These are phyloP conservation scores for Burhinus oedicnemus DNA, from an alignment of 2,113 vertebrate species.

Conservation along the genomic window DNA sequence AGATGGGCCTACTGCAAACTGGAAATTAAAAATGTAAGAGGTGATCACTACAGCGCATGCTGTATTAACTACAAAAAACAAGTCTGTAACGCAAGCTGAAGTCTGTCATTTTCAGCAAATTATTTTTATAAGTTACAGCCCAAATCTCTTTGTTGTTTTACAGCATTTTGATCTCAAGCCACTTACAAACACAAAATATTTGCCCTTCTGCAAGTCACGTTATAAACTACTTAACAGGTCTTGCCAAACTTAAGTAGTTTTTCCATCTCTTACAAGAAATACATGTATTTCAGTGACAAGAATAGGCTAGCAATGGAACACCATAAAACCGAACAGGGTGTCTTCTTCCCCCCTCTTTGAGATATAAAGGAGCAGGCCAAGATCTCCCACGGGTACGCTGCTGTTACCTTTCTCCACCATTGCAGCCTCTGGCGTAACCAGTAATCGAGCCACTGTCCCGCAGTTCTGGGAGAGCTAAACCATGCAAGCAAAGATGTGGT, in stretches of 20 bases:
- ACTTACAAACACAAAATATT: background rate
- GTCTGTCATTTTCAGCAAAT: background rate
- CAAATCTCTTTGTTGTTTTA: background rate
- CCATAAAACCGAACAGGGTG: background rate
- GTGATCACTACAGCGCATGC: background rate
- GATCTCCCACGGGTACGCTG: background rate
- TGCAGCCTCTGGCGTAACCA: slow-evolving; percentile 91
- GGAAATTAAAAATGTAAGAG: slow-evolving; percentile 2
- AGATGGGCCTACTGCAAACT: slow-evolving; percentile 91
- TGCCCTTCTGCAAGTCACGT: rapidly evolving
- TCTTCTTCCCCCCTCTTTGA: background rate
- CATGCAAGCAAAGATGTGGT: slow-evolving; percentile 87
- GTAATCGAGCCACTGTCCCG: slow-evolving; percentile 95
- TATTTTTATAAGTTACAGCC: background rate
- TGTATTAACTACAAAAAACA: background rate
- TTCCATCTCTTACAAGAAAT: background rate
- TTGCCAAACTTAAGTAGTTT: background rate
- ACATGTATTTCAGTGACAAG: background rate
- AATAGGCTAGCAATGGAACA: rapidly evolving
- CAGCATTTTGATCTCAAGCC: background rate
- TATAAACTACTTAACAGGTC: background rate
- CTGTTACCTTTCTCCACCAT: slow-evolving; percentile 94
- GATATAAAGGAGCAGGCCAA: background rate
- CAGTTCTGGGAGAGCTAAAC: slow-evolving; percentile 91
- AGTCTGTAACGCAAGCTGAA: background rate